These are phyloP conservation scores for Gymnocephalus cernua DNA, from an alignment of 2,113 vertebrate species.

Conservation along the genomic window DNA sequence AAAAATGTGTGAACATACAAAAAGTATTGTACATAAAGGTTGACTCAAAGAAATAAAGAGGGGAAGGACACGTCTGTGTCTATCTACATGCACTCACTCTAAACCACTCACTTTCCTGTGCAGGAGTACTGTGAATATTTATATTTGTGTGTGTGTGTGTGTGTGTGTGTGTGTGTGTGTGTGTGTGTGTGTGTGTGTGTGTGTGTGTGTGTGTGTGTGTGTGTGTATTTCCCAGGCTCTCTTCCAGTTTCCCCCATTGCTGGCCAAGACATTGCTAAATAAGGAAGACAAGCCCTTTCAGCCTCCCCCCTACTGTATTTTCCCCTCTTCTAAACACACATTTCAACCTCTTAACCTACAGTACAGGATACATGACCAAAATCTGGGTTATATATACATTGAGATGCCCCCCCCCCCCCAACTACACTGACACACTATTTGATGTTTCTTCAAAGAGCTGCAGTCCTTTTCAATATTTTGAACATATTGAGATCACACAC, in stretches of 20 bases:
- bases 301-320: neutral
- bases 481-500: neutral
- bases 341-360: neutral
- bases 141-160: neutral
- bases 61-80: neutral
- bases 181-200: neutral
- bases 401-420: neutral
- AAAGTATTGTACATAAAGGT: neutral
- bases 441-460: neutral
- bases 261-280: conserved; percentile 64
- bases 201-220: neutral
- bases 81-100: neutral
- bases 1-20: neutral
- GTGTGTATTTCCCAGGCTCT: conserved; percentile 43
- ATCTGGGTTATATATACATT: neutral
- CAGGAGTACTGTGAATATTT: conserved; percentile 6
- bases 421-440: neutral
- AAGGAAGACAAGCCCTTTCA: conserved; percentile 54
- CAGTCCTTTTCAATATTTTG: neutral
- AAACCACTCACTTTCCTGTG: neutral
- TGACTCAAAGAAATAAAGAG: neutral
- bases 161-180: conserved; percentile 6
- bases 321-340: neutral
- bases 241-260: conserved; percentile 29
- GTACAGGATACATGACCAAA: neutral